These are phyloP conservation scores for Drosophila fulvimacula DNA, from an alignment of 2,888 invertebrate species.

Conservation along the genomic window DNA sequence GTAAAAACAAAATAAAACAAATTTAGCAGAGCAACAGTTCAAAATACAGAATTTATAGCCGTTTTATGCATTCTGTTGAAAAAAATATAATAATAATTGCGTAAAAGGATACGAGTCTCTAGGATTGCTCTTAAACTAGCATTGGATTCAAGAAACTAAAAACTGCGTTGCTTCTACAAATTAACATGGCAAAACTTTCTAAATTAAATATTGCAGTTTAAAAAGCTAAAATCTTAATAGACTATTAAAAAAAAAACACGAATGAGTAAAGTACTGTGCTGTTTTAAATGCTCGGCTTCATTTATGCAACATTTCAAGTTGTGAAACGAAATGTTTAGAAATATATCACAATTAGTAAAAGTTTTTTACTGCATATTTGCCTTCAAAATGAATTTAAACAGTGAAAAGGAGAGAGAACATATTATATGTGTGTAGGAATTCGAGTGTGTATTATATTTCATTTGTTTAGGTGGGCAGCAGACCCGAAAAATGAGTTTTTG, in stretches of 20 bases:
- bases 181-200: conserved; percentile 72
- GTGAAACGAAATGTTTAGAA: conserved; percentile 81
- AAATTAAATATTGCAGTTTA: conserved; percentile 73
- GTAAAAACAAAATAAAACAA: conserved; percentile 60
- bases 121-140: conserved; percentile 39
- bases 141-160: conserved; percentile 47
- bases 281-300: conserved; percentile 60
- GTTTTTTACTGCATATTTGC: conserved; percentile 71
- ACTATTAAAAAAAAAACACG: conserved; percentile 45
- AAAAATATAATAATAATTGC: conserved; percentile 22
- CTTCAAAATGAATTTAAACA: conserved; percentile 57
- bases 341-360: conserved; percentile 83
- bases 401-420: conserved; percentile 4
- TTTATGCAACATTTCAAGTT: conserved; percentile 68
- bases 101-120: conserved; percentile 15
- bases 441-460: conserved; percentile 13
- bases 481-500: conserved; percentile 47
- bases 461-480: conserved; percentile 26
- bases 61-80: conserved; percentile 11
- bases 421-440: conserved; percentile 11
- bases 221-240: conserved; percentile 60
- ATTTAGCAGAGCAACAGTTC: conserved; percentile 31
- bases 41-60: conserved; percentile 5
- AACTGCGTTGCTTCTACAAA: conserved; percentile 70
- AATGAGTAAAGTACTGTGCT: conserved; percentile 69